Conservation (phyloP, 2,113 vertebrate genomes). For the Aplodontia rufa region DNA sequence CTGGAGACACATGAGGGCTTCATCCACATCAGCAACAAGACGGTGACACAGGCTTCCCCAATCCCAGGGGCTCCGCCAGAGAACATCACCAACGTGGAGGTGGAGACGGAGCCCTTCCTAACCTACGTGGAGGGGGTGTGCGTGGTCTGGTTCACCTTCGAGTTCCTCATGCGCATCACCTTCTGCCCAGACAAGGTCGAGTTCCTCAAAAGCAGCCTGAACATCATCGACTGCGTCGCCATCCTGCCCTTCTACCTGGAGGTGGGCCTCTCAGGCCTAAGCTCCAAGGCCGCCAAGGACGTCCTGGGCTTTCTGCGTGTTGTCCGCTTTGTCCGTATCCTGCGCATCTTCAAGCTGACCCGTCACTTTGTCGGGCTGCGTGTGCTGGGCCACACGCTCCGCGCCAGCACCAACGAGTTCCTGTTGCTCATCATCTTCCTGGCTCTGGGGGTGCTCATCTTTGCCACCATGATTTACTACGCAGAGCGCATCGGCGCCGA, state of each 20-base stretch:
- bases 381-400: constrained; percentile 93
- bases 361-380: constrained; percentile 94
- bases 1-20: constrained; percentile 98
- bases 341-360: constrained; percentile 96
- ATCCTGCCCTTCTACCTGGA: constrained; percentile 97
- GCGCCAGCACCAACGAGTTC: constrained; percentile 97
- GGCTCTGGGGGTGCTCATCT: constrained; percentile 94
- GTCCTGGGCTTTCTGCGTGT: constrained; percentile 94
- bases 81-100: constrained; percentile 88
- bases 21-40: constrained; percentile 94
- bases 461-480: constrained; percentile 99
- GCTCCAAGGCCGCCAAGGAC: constrained; percentile 96
- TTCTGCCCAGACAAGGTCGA: constrained; percentile 89
- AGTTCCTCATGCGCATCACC: constrained; percentile 87
- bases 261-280: constrained; percentile 91
- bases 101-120: constrained; percentile 87
- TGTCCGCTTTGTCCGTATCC: constrained; percentile 94
- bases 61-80: constrained; percentile 75
- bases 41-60: constrained; percentile 86
- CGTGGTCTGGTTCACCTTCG: constrained; percentile 89
- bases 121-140: constrained; percentile 89
- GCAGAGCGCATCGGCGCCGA: constrained; percentile 94
- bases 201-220: constrained; percentile 91
- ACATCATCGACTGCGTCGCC: constrained; percentile 98
- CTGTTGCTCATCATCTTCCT: constrained; percentile 96